phyloP scores from a whole-genome alignment of 2,888 invertebrate species.

The Lingula anatina region DNA sequence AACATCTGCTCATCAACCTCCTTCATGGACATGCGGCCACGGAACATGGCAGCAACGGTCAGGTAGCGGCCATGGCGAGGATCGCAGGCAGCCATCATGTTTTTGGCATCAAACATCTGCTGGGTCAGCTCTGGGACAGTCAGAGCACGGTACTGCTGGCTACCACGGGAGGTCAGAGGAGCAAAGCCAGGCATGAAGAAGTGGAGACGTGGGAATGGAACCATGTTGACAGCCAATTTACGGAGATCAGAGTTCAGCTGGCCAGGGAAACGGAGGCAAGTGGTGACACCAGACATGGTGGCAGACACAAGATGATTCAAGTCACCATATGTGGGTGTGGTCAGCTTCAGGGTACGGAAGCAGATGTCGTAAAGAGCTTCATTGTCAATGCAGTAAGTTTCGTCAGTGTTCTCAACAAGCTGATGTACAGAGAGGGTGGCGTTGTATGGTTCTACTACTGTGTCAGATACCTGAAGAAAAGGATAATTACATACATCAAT shows the following conservation, averaged over 20 bases:
- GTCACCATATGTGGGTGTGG: constrained; percentile 80
- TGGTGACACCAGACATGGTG: constrained; percentile 62
- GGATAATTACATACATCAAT: neutral
- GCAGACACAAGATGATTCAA: constrained; percentile 70
- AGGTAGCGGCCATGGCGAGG: constrained; percentile 76
- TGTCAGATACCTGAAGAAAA: constrained; percentile 66
- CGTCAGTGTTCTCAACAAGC: constrained; percentile 81
- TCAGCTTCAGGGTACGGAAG: constrained; percentile 79
- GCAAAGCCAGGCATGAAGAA: constrained; percentile 52
- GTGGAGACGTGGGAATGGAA: constrained; percentile 51
- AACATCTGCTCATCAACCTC: constrained; percentile 74
- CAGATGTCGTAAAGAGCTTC: constrained; percentile 86
- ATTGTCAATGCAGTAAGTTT: constrained; percentile 85
- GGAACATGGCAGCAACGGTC: constrained; percentile 46
- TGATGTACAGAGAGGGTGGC: constrained; percentile 67
- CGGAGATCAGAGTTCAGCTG: constrained; percentile 38
- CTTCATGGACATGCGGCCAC: constrained; percentile 51
- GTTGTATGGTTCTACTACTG: constrained; percentile 67
- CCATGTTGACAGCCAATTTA: constrained; percentile 44
- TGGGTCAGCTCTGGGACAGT: constrained; percentile 48
- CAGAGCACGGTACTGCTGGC: constrained; percentile 47
- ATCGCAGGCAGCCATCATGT: constrained; percentile 96
- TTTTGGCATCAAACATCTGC: constrained; percentile 88
- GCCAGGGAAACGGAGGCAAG: constrained; percentile 82
- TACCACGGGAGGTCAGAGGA: constrained; percentile 48